Evolutionary conservation across 2,797 vertebrate genomes (phyloP), one percentile per base, ranked within the genome.

Genomic region (Clarias laeviceps): DNA sequence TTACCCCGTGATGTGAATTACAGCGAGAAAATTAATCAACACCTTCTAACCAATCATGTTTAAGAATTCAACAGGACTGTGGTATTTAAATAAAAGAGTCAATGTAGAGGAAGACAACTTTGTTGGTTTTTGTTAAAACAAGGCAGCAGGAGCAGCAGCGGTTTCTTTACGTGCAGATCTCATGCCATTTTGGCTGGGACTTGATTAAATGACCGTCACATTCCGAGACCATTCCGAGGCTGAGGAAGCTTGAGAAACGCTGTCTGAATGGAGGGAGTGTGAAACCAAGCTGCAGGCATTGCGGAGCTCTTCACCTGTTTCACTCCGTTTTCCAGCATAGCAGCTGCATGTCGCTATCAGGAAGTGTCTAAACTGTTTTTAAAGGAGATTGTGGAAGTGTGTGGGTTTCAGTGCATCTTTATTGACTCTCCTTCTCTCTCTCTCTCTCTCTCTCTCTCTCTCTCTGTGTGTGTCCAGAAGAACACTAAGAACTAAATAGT

Each of bases 201-300:
- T 82, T 64, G 80, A 66, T 82, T 86, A 77, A 65, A 77, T 82
- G 80, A 69, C 72, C 69, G 54, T 45, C 72, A 62, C 65, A 77
- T 86, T 86, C 85, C 72, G 59, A 3, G 6, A 34, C 72, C 85
- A 78, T 82, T 86, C 85, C 85, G 78, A 69, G 72, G 34, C 62
- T 32, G 54, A 45, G 40, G 7, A 82, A 78, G 80, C 29, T 29
- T 34, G 64, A 69, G 85, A 80, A 69, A 77, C 40, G 32, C 77
- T 77, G 72, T 72, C 80, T 34, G 62, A 68, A 32, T 82, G 54
- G 7, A 59, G 56, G 24, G 50, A 9, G 62, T 40, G 83, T 68
- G 61, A 65, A 70, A 50, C 64, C 37, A 34, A 66, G 50, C 81
- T 83, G 73, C 29, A 82, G 74, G 37, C 40, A 57, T 72, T 50